Base-by-base conservation (phyloP, 2,113 vertebrate genomes). In the Oncorhynchus clarkii region DNA sequence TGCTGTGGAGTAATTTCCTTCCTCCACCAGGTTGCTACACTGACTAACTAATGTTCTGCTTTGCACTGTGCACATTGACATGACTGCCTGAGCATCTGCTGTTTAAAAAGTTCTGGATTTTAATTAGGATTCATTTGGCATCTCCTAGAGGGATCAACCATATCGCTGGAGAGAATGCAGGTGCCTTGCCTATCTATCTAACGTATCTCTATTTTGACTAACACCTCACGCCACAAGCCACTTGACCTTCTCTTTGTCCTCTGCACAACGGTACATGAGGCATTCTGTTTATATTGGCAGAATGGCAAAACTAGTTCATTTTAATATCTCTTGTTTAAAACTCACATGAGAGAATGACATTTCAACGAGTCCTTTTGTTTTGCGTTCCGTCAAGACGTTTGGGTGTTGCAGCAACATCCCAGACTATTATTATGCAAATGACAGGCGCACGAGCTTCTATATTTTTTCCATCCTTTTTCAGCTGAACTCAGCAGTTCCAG, bases 361-460 rank as follows among this genome's bases (percentile, higher is more conserved):
- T 87, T 89, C 86, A 91, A 88, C 86, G 88, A 85, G 77, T 77
- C 79, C 80, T 72, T 83, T 76, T 80, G 27, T 88, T 90, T 90
- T 84, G 84, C 76, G 82, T 86, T 87, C 34, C 31, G 34, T 13
- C 67, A 27, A 69, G 31, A 9, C 67, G 51, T 54, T 54, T 18
- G 51, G 51, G 51, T 54, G 51, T 54, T 54, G 51, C 51, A 54
- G 51, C 14, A 20, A 45, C 29, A 67, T 31, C 86, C 76, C 39
- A 86, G 83, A 86, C 91, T 90, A 92, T 94, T 94, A 93, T 94
- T 93, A 94, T 95, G 94, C 84, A 94, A 94, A 94, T 94, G 77
- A 87, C 70, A 60, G 71, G 83, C 74, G 60, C 20, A 13, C 60
- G 20, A 87, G 90, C 89, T 83, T 91, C 86, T 84, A 88, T 89